Base-by-base conservation (phyloP, 2,797 vertebrate genomes). In the Malurus leucopterus region DNA sequence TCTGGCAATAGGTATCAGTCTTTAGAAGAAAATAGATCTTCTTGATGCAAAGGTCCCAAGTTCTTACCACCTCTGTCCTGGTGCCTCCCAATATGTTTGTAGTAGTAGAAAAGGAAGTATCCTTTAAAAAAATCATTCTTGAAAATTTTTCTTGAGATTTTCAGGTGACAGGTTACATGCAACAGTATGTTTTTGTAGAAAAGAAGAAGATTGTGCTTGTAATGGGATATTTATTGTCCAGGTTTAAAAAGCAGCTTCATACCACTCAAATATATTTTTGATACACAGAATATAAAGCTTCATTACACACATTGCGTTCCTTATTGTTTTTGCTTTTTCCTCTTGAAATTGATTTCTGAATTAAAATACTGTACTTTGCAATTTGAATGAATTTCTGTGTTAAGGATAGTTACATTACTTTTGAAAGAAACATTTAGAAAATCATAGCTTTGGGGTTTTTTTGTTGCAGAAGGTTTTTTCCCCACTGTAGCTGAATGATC, bases 141-240 rank as follows among this genome's bases (percentile, higher is more conserved):
- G 69, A 65, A 90, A 72, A 21, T 63, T 64, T 85, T 85, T 64
- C 9, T 15, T 68, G n/a, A 46, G 1, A 5, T 3, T 90, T 90
- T 89, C 8, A 41, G 44, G 51, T 91, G 55, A 24, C 24, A 77
- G 18, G 8, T 79, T 91, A n/a, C 27, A 15, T 69, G 15, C 20
- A 62, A 22, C 6, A 34, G 11, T 88, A 13, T 49, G 14, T 22
- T 47, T 76, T 72, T 85, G 29, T 57, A 51, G 46, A 59, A 58
- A 77, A 59, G 15, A 53, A 49, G 47, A 38, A 26, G 16, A 24
- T 43, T 73, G 4, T 86, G 30, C 47, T 72, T 90, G 11, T 53
- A 81, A 54, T 71, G 30, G 44, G 32, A 57, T 89, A 90, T 82
- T 88, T 86, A 49, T 80, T 93, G 50, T 73, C 47, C 29, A 9